These are phyloP conservation scores for Dryas iulia DNA, from an alignment of 1,140 invertebrate genomes.

Conservation along the genomic window DNA sequence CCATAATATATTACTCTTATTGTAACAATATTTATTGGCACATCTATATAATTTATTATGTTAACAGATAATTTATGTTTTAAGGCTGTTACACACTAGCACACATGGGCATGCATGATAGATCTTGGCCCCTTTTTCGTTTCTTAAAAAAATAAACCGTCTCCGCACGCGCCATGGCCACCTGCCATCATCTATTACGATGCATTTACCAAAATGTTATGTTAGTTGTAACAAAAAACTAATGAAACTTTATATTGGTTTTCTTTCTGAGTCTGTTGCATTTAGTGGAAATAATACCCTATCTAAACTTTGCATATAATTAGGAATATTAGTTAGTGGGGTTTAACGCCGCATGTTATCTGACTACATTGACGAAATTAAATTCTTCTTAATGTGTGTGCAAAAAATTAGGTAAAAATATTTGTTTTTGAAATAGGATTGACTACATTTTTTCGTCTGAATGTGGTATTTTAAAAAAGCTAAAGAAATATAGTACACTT, in stretches of 20 bases:
- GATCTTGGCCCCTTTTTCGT: conserved; percentile 19
- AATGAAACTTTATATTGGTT: not conserved
- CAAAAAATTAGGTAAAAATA: too few relatives aligned
- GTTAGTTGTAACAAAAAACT: not conserved
- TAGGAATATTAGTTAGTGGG: too few relatives aligned
- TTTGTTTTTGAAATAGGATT: too few relatives aligned
- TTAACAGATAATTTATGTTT: not conserved
- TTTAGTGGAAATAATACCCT: too few relatives aligned
- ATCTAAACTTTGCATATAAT: too few relatives aligned
- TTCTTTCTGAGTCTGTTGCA: too few relatives aligned
- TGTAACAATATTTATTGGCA: not conserved
- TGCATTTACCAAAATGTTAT: not conserved
- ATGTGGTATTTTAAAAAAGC: too few relatives aligned
- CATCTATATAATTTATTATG: not conserved
- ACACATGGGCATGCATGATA: not conserved
- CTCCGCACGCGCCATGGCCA: conserved; percentile 16
- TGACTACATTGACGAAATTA: too few relatives aligned
- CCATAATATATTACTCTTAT: not conserved
- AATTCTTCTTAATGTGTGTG: too few relatives aligned
- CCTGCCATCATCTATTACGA: conserved; percentile 8
- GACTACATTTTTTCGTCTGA: too few relatives aligned
- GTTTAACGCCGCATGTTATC: too few relatives aligned
- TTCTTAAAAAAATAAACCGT: conserved; percentile 17
- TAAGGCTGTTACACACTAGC: conserved; percentile 10
- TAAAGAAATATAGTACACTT: too few relatives aligned